Conservation (phyloP, 2,797 vertebrate genomes). For the Chromis chromis region DNA sequence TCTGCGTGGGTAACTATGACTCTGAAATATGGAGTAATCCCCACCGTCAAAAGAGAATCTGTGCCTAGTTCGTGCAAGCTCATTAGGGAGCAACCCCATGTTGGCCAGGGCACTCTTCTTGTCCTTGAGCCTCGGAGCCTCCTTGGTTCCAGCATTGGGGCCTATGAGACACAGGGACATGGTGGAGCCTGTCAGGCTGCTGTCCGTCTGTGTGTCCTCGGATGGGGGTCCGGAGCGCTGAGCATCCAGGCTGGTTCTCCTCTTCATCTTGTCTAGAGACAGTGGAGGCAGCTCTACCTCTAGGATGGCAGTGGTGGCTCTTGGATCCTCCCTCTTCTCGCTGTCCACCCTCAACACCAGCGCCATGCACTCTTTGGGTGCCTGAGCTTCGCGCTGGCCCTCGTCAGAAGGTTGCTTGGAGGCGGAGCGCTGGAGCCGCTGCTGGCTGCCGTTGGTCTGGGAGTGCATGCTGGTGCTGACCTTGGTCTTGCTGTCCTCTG, state of each 20-base stretch:
- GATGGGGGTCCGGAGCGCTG: slow-evolving; percentile 82
- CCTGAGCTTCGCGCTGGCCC: slow-evolving; percentile 64
- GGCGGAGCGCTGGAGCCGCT: slow-evolving; percentile 71
- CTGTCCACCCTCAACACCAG: slow-evolving; percentile 86
- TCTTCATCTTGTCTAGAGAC: slow-evolving; percentile 72
- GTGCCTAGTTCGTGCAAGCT: slow-evolving; percentile 90
- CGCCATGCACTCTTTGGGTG: slow-evolving; percentile 81
- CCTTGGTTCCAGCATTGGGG: slow-evolving; percentile 78
- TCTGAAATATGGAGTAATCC: slow-evolving; percentile 95
- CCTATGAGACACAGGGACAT: slow-evolving; percentile 92
- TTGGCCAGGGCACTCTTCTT: slow-evolving; percentile 80
- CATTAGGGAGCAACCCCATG: slow-evolving; percentile 83
- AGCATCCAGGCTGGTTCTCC: slow-evolving; percentile 82
- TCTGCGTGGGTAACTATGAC: slow-evolving; percentile 95
- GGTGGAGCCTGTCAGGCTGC: slow-evolving; percentile 87
- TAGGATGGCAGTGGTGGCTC: slow-evolving; percentile 61
- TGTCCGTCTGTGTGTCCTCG: slow-evolving; percentile 87
- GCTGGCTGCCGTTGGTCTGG: slow-evolving; percentile 88
- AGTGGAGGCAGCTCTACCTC: slow-evolving; percentile 75
- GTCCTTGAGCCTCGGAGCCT: slow-evolving; percentile 83
- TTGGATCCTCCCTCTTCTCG: slow-evolving; percentile 77
- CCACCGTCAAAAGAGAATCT: slow-evolving; percentile 91
- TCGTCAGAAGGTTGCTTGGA: slow-evolving; percentile 83
- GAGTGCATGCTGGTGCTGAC: slow-evolving; percentile 86
- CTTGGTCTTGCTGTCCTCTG: slow-evolving; percentile 83